A percentile compares a stretch with the other conserved stretches of the same genome.
Conservation (phyloP, 2,113 vertebrate genomes). For the Eupsittula cactorum region DNA sequence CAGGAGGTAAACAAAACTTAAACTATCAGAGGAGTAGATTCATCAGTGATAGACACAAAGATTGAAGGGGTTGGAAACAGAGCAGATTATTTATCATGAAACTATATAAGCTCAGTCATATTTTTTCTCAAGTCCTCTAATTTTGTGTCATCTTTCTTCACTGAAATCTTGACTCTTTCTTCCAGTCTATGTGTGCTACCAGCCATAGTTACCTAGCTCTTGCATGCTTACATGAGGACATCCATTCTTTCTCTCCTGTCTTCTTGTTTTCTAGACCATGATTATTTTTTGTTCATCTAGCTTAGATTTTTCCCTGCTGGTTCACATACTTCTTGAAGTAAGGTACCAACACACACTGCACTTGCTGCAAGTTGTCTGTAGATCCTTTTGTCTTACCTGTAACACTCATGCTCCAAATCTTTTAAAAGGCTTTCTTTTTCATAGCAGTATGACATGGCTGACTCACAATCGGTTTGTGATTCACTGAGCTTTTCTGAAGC, state of each 20-base stretch:
- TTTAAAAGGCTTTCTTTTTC: constrained; percentile 6
- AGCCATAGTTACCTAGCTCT: background rate
- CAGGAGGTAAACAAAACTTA: background rate
- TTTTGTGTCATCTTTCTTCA: background rate
- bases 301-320: background rate
- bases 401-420: background rate
- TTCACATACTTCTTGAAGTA: background rate
- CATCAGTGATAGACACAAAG: background rate
- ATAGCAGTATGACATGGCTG: background rate
- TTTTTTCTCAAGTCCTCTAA: background rate
- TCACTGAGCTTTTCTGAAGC: constrained; percentile 11
- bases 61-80: background rate
- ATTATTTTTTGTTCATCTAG: background rate
- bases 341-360: background rate
- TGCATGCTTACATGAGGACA: background rate
- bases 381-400: background rate
- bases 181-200: background rate
- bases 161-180: background rate
- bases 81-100: background rate
- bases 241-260: background rate
- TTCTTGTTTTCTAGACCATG: background rate
- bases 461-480: constrained; percentile 18
- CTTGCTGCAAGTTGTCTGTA: background rate
- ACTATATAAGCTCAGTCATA: background rate
- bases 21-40: background rate